Conservation (phyloP, 1,140 invertebrate species). For the Triops longicaudatus region DNA sequence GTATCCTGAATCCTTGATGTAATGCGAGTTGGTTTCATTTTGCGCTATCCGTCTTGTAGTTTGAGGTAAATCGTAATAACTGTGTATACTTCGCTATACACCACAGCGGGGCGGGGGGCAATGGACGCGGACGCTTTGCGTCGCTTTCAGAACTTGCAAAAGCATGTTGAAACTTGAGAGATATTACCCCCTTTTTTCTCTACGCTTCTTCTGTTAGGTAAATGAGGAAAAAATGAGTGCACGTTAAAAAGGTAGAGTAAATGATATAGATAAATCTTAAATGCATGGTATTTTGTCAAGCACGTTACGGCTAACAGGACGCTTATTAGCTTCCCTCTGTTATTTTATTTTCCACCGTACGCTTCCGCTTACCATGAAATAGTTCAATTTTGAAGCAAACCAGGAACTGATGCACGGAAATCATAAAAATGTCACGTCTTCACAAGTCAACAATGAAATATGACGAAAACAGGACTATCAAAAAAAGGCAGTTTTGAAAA, state of each 20-base stretch:
- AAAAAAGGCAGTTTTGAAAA: background rate
- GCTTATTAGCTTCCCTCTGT: slow-evolving; percentile 3
- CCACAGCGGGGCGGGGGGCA: background rate
- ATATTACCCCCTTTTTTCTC: background rate
- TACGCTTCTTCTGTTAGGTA: background rate
- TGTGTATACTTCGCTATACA: background rate
- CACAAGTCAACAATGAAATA: background rate
- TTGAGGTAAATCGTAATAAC: background rate
- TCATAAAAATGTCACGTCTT: background rate
- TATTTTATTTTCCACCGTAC: slow-evolving; percentile 1
- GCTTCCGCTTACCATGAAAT: slow-evolving; percentile 10
- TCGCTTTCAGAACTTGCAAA: background rate
- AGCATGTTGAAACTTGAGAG: background rate
- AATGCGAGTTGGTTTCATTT: background rate
- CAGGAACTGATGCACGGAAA: background rate
- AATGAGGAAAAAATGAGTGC: background rate
- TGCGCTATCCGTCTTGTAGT: background rate
- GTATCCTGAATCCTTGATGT: background rate
- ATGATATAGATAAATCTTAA: slow-evolving; percentile 4
- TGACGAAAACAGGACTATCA: background rate
- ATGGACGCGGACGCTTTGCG: background rate
- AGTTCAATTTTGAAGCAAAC: background rate
- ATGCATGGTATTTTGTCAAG: slow-evolving; percentile 12
- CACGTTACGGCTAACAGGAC: background rate
- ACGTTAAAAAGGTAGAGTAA: background rate